Base-by-base conservation (phyloP, 2,888 invertebrate species). In the Ametastegia equiseti region DNA sequence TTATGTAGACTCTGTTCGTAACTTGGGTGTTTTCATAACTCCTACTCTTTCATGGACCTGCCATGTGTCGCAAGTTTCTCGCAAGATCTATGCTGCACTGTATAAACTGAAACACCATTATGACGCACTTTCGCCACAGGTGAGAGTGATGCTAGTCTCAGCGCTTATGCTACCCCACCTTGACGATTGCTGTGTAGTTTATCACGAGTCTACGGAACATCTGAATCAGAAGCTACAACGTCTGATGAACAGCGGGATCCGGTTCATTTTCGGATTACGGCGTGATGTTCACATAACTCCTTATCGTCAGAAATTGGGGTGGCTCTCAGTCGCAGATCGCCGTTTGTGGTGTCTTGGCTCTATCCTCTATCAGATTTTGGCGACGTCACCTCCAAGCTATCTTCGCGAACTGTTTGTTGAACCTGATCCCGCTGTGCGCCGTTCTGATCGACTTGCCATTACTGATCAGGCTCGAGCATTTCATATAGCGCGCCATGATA, bases 41-140 rank as follows among this genome's bases (percentile, higher is more conserved):
- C 36, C 80, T 1, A 45, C 65, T 23, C 80, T 82, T 0, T 19
- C 71, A 0, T 82, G 82, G 82, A 73, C 79, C 1, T 13, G 7
- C 0, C 82, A 82, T 0, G n/a, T 82, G 0, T 13, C 57, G 0
- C 15, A 7, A 0, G 39, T 82, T n/a, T 81, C 79, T 2, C 7
- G 33, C 0, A 73, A 63, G 42, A 13, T 81, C 0, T 11, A 65
- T 11, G 42, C 19, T 2, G 15, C 45, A 5, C 80, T 73, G 27
- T 13, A 47, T 9, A 45, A 13, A 13, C 23, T 73, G 0, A 45
- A 73, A 13, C 27, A 47, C 1, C 73, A 45, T 23, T 23, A 19
- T 13, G 33, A 45, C 19, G 3, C 45, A 7, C 15, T 71, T 6
- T 11, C 71, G 3, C 47, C 47, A 2, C 15, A 47, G 30, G 4